Conservation (phyloP, 1,140 invertebrate genomes). For the Zeugodacus cucurbitae region DNA sequence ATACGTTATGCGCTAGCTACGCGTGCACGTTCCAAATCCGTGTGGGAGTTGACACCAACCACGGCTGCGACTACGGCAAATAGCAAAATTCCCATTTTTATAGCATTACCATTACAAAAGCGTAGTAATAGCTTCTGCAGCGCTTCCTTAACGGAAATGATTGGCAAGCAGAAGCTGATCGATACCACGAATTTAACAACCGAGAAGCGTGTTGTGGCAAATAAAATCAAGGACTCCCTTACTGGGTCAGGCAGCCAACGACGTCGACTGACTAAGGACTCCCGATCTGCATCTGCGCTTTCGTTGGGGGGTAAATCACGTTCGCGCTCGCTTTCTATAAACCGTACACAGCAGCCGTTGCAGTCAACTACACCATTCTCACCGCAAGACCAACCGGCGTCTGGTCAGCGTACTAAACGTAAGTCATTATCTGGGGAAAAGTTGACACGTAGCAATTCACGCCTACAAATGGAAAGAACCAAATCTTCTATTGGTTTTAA, state of each 20-base stretch:
- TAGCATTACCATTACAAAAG: constrained; percentile 54
- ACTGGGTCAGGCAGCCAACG: background rate
- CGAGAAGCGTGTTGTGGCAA: background rate
- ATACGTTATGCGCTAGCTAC: background rate
- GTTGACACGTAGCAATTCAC: constrained; percentile 5
- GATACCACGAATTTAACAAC: background rate
- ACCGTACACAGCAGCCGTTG: background rate
- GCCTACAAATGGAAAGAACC: constrained; percentile 19
- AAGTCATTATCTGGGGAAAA: background rate
- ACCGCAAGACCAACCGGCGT: background rate
- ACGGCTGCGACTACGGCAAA: constrained; percentile 48
- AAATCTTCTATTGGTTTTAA: constrained; percentile 11
- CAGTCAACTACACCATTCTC: background rate
- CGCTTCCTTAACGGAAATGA: constrained; percentile 11
- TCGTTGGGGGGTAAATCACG: background rate
- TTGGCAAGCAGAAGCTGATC: background rate
- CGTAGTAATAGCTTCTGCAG: constrained; percentile 51
- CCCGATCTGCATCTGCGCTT: background rate
- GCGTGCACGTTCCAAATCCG: constrained; percentile 65
- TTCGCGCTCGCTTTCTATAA: background rate
- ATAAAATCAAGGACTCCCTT: background rate
- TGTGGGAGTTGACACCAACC: constrained; percentile 68
- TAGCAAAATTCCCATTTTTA: constrained; percentile 69
- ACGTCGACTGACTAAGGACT: background rate
- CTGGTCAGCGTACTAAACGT: background rate